Conservation (phyloP, 2,888 invertebrate genomes). For the Amitus sp. region DNA sequence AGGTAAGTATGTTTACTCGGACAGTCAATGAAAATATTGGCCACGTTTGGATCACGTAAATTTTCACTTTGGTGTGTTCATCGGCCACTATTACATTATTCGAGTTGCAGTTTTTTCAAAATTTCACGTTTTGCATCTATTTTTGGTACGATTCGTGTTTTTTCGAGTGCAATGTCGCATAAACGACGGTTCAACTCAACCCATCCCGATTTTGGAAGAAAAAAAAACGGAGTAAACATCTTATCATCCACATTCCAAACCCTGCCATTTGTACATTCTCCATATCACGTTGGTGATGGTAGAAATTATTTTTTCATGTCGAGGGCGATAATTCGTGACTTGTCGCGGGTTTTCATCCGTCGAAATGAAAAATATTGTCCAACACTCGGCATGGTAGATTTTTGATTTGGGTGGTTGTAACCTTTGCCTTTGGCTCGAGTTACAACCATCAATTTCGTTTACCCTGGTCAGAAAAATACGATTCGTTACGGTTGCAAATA, state of each 20-base stretch:
- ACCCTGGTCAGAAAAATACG: no score
- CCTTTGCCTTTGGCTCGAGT: no score
- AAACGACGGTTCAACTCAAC: conserved; percentile 21
- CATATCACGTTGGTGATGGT: conserved; percentile 6
- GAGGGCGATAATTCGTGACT: no score
- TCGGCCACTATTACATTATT: no score
- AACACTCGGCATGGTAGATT: no score
- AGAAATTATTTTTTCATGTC: no score
- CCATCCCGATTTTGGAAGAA: conserved; percentile 18
- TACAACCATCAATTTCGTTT: no score
- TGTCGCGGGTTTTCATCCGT: no score
- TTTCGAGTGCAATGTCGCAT: not conserved
- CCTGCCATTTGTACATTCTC: conserved; percentile 1
- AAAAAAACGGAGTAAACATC: conserved; percentile 9
- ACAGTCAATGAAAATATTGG: conserved; percentile 1
- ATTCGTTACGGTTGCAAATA: no score
- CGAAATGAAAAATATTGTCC: no score
- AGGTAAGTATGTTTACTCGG: conserved; percentile 51
- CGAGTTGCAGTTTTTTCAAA: not conserved
- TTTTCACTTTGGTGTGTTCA: not conserved
- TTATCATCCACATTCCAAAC: conserved; percentile 5
- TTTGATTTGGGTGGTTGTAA: no score
- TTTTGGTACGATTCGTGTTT: not conserved
- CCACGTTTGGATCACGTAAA: not conserved
- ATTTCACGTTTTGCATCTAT: not conserved